Evolutionary conservation across 2,113 vertebrate species (phyloP).

Genomic region (Psammodynastes pulverulentus): DNA sequence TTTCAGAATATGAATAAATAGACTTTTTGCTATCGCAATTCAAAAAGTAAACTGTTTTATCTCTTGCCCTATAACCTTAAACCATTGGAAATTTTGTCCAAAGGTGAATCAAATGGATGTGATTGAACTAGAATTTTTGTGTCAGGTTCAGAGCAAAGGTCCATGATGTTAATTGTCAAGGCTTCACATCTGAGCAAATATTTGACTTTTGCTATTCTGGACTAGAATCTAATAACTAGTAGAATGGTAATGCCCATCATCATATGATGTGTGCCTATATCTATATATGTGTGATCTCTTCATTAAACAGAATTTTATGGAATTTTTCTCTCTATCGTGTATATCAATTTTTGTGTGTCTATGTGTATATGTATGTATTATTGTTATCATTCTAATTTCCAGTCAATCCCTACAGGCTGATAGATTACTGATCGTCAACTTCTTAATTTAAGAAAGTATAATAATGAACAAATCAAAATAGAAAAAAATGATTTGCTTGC

Average conservation of each 20-base stretch:
- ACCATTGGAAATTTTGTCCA: neutral
- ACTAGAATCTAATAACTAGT: neutral
- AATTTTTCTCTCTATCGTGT: too few species aligned
- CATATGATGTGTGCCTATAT: neutral
- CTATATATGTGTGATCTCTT: neutral
- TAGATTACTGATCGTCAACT: neutral
- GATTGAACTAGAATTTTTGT: neutral
- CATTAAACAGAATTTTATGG: neutral
- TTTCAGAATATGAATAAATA: neutral
- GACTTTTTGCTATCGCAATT: neutral
- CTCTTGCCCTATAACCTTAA: neutral
- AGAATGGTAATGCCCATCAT: neutral
- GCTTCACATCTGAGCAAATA: neutral
- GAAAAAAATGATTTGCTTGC: too few species aligned
- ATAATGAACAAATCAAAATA: too few species aligned
- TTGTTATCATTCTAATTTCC: neutral
- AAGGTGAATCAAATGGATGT: slow-evolving; percentile 2
- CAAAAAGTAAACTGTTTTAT: neutral
- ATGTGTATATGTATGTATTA: too few species aligned
- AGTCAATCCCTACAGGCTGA: neutral
- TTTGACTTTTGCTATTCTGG: neutral
- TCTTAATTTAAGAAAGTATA: neutral
- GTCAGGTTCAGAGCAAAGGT: neutral
- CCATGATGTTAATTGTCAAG: neutral
- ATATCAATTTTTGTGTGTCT: too few species aligned